These are phyloP conservation scores for Hirtodrosophila cameraria DNA, from an alignment of 2,888 invertebrate genomes.

Conservation along the genomic window DNA sequence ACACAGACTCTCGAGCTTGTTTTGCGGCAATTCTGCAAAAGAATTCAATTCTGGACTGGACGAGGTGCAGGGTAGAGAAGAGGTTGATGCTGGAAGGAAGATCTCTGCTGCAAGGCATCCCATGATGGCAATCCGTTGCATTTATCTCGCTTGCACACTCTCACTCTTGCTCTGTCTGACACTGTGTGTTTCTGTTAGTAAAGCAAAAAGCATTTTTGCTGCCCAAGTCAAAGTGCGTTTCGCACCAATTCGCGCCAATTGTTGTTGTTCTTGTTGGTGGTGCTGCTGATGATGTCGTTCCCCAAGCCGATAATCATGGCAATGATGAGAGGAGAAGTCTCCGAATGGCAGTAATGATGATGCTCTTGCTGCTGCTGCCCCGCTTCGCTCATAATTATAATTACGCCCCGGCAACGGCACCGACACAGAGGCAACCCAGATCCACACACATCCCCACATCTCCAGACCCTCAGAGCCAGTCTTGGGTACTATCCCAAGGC, in stretches of 20 bases:
- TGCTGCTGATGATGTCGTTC: conserved; percentile 69
- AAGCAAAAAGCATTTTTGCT: conserved; percentile 57
- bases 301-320: conserved; percentile 70
- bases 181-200: conserved; percentile 2
- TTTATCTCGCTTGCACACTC: conserved; percentile 2
- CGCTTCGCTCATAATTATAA: conserved; percentile 73
- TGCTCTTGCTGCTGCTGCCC: too few species aligned
- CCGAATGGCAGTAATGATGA: conserved; percentile 70
- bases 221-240: conserved; percentile 77
- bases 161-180: not conserved
- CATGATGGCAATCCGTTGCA: conserved; percentile 62
- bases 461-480: not conserved
- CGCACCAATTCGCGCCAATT: conserved; percentile 70
- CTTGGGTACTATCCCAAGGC: conserved; percentile 39
- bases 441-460: too few species aligned
- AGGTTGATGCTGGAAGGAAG: conserved; percentile 4
- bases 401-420: conserved; percentile 56
- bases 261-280: conserved; percentile 15
- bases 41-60: conserved; percentile 17
- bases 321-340: conserved; percentile 61
- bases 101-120: conserved; percentile 47
- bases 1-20: conserved; percentile 3
- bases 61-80: conserved; percentile 21
- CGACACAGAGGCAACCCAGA: not conserved
- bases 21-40: conserved; percentile 31